Base-by-base conservation (phyloP, 2,113 vertebrate genomes). In the Gambusia holbrooki region DNA sequence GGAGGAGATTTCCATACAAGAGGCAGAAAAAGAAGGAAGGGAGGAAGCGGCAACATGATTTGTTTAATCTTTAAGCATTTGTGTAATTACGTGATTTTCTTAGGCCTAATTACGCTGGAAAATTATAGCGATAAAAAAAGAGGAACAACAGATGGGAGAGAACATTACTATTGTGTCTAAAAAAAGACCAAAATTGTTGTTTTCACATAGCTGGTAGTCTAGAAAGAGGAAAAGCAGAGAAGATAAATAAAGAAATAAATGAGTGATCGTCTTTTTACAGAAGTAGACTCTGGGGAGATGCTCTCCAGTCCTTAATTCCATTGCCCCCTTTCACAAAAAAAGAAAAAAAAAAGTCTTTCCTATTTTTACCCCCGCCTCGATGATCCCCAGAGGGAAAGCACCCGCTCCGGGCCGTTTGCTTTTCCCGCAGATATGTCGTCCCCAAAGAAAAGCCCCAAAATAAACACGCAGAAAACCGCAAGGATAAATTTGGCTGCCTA, bases 381-480 rank as follows among this genome's bases (percentile, higher is more conserved):
- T 87, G 79, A 82, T 94, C 90, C 91, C 89, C 83, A 74, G 89
- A 88, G 92, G 93, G 90, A 93, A 93, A 93, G 93, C 91, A 92
- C 91, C 90, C 85, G 88, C 88, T 87, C 76, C 66, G 71, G 93
- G 87, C 82, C 81, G 84, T 90, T 90, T 90, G 90, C 84, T 93
- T 89, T 91, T 87, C 87, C 89, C 84, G 87, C 88, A 89, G 90
- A 93, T 91, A 91, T 90, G 89, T 90, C 71, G 89, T 92, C 93
- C 90, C 90, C 91, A 86, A 87, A 92, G 91, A 90, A 87, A 93
- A 89, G 51, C 51, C 81, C 87, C 80, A 89, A 94, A 93, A 94
- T 93, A 94, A 94, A 94, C 91, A 93, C 69, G 86, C 79, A 79
- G 87, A 91, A 93, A 94, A 92, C 92, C 92, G 79, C 90, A 61